Percentiles rank a stretch among this genome's conserved stretches.
phyloP scores from a whole-genome alignment of 2,888 invertebrate genomes.

The Cryptocephalus primarius region DNA sequence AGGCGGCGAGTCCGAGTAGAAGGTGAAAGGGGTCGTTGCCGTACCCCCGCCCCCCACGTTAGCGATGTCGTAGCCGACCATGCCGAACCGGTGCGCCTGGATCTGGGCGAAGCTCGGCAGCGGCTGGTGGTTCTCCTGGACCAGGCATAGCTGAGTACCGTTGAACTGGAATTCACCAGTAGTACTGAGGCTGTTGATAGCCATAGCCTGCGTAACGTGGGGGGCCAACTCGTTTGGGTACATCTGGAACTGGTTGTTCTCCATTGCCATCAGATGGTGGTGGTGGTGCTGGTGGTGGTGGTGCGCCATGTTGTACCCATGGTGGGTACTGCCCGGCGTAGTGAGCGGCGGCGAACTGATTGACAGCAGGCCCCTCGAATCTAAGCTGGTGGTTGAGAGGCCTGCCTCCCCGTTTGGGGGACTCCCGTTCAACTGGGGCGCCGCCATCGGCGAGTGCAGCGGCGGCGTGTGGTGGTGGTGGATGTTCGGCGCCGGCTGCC shows the following conservation, averaged over 20 bases:
- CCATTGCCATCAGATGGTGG: conserved; percentile 36
- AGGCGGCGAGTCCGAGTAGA: conserved; percentile 15
- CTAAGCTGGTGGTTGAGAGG: conserved; percentile 79
- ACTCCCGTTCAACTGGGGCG: conserved; percentile 46
- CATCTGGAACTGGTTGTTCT: conserved; percentile 41
- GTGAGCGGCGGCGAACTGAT: conserved; percentile 55
- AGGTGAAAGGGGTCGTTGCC: conserved; percentile 33
- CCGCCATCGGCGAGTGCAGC: conserved; percentile 29
- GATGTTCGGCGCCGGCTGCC: conserved; percentile 47
- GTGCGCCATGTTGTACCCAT: conserved; percentile 29
- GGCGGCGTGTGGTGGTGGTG: conserved; percentile 48
- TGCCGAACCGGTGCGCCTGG: conserved; percentile 38
- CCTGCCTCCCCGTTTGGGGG: conserved; percentile 95
- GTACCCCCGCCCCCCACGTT: conserved; percentile 69
- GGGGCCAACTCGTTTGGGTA: conserved; percentile 82
- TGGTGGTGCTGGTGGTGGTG: conserved; percentile 28
- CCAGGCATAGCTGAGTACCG: conserved; percentile 26
- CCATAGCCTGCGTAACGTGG: conserved; percentile 66
- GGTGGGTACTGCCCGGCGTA: conserved; percentile 23
- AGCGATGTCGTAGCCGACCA: conserved; percentile 43
- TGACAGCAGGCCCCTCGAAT: conserved; percentile 85
- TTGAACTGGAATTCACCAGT: conserved; percentile 58
- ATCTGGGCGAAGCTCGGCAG: conserved; percentile 58
- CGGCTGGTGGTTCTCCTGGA: conserved; percentile 37
- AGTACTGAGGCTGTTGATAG: conserved; percentile 64